Base-by-base conservation (phyloP, 2,888 invertebrate species). In the Troilus luridus region DNA sequence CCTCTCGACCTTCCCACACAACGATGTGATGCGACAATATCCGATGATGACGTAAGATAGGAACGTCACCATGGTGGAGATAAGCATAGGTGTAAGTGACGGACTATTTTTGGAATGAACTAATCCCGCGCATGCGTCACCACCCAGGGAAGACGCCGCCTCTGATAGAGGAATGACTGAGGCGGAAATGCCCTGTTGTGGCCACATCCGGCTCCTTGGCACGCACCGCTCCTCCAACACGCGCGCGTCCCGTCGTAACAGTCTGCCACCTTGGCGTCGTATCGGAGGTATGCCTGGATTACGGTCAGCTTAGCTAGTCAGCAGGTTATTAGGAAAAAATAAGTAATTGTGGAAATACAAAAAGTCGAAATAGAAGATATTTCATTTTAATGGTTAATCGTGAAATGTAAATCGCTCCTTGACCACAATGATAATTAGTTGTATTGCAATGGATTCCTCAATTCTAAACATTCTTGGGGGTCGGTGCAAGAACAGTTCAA, bases 131-230 rank as follows among this genome's bases (percentile, higher is more conserved):
- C 85, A 85, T 85, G 85, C 85, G 85, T 85, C 85, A 85, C 8
- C 41, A 7, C n/a, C 41, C 41, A 41, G 41, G 17, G 72, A 77
- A 77, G 72, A 77, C 72, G 14, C 72, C 24, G 17, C 72, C 72
- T n/a, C n/a, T 56, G 85, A 58, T 56, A 56, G 85, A 85, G 85
- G 41, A 14, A 85, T 85, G 85, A 85, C 21, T 58, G 85, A 85
- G 56, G 56, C 85, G 85, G 85, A 85, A 85, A 85, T 58, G 85
- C 56, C 56, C 85, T 56, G 85, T 85, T 85, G 85, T 56, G 85
- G 85, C 85, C 56, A 85, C 85, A 85, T 85, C 85, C 85, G 85
- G 85, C 85, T n/a, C 85, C 85, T 85, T 85, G 85, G 85, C 85
- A 85, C 85, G 85, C 85, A 85, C 85, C 85, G 56, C n/a, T n/a